A percentile compares a stretch with the other conserved stretches of the same genome.
These are phyloP conservation scores for Pseudorhiza aurosa DNA, from an alignment of 30 jellyfish, hydroid and myxozoan genomes.

Conservation along the genomic window DNA sequence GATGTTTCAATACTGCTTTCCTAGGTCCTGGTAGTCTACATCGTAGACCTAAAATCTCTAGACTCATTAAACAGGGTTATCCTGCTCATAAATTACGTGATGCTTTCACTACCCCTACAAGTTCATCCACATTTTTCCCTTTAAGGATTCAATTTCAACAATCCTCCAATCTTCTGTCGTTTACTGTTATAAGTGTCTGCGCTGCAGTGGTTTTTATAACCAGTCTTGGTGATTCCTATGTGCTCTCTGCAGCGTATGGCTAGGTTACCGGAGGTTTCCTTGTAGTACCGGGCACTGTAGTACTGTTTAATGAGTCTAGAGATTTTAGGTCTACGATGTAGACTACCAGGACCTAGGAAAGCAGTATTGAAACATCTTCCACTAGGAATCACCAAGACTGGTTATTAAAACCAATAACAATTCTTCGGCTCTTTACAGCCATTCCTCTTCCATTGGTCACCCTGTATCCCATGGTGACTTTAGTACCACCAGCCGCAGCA, in stretches of 20 bases:
- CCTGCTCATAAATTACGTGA: not conserved
- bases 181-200: not conserved
- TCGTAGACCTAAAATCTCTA: not conserved
- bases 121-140: not conserved
- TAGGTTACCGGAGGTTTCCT: too few species aligned
- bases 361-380: not conserved
- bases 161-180: not conserved
- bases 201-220: too few species aligned
- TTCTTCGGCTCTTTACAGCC: too few species aligned
- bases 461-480: too few species aligned
- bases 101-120: not conserved
- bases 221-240: too few species aligned
- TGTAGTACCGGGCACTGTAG: not conserved
- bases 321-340: not conserved
- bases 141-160: not conserved
- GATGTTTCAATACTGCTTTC: not conserved
- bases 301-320: not conserved
- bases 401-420: too few species aligned
- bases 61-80: not conserved
- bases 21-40: not conserved
- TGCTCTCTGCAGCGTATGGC: too few species aligned
- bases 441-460: too few species aligned
- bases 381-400: too few species aligned
- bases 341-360: slow-evolving; percentile 1
- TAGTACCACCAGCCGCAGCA: too few species aligned